Evolutionary conservation across 1,140 invertebrate genomes (phyloP).

Genomic region (Drosophila saltans): DNA sequence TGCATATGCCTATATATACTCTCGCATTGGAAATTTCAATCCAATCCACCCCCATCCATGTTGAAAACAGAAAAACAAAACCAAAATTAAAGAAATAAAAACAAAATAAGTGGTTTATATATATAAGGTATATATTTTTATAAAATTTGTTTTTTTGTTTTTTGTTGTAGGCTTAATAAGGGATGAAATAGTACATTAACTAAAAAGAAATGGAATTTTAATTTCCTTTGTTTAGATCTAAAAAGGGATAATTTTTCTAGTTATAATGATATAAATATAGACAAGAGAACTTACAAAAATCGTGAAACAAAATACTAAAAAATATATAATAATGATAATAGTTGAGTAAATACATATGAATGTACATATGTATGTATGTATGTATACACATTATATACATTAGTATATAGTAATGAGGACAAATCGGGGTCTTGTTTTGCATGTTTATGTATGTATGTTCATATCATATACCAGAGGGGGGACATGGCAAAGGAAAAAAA

Average conservation of each 20-base stretch:
- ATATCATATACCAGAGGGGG: no score
- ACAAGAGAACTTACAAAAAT: background rate
- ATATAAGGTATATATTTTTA: constrained; percentile 7
- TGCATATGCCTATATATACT: no score
- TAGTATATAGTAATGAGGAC: constrained; percentile 39
- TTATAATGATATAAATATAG: constrained; percentile 3
- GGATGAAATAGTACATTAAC: constrained; percentile 3
- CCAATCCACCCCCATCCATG: no score
- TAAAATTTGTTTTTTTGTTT: background rate
- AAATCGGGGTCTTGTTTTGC: background rate
- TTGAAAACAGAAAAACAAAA: background rate
- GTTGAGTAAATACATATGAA: constrained; percentile 15
- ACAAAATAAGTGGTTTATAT: constrained; percentile 21
- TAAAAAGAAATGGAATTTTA: constrained; percentile 10
- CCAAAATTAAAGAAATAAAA: constrained; percentile 33
- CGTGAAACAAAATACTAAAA: background rate
- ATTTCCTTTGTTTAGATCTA: background rate
- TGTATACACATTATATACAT: constrained; percentile 30
- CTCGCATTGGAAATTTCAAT: background rate
- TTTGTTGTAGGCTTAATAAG: background rate
- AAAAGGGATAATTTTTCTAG: constrained; percentile 10
- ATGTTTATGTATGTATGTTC: background rate
- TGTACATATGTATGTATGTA: constrained; percentile 25
- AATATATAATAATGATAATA: background rate
- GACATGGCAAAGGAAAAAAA: no score